phyloP scores from a whole-genome alignment of 2,113 vertebrate genomes.

The Sinocyclocheilus anshuiensis region DNA sequence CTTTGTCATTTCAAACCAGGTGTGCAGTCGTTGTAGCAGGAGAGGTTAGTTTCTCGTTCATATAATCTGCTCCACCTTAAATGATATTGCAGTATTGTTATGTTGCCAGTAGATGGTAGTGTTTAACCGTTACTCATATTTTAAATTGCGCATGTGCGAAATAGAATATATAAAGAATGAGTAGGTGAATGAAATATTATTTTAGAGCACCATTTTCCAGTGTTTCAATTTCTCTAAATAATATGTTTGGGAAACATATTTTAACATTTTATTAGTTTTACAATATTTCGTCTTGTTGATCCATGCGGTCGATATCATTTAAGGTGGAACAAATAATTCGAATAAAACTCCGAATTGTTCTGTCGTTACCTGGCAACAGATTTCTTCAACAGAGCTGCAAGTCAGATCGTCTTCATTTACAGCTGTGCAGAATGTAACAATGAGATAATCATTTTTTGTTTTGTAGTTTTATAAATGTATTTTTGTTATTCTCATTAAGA shows the following conservation, averaged over 20 bases:
- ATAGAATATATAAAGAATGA: background rate
- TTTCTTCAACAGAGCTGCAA: background rate
- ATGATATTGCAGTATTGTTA: background rate
- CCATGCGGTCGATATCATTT: background rate
- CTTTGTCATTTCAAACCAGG: background rate
- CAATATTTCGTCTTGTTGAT: background rate
- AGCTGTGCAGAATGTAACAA: background rate
- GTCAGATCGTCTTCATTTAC: background rate
- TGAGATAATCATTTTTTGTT: background rate
- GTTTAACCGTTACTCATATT: background rate
- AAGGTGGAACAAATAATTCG: background rate
- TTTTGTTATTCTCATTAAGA: background rate
- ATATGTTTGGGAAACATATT: background rate
- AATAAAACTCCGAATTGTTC: background rate
- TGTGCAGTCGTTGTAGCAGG: background rate
- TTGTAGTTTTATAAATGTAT: background rate
- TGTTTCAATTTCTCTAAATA: background rate
- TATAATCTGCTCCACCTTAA: background rate
- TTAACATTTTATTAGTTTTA: background rate
- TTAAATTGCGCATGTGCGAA: background rate
- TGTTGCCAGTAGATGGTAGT: background rate
- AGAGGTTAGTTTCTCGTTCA: background rate
- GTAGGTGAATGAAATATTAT: background rate
- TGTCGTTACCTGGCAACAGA: background rate
- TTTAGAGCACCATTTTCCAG: background rate